Conservation (phyloP, 2,113 vertebrate species). For the Ceratotherium simum region DNA sequence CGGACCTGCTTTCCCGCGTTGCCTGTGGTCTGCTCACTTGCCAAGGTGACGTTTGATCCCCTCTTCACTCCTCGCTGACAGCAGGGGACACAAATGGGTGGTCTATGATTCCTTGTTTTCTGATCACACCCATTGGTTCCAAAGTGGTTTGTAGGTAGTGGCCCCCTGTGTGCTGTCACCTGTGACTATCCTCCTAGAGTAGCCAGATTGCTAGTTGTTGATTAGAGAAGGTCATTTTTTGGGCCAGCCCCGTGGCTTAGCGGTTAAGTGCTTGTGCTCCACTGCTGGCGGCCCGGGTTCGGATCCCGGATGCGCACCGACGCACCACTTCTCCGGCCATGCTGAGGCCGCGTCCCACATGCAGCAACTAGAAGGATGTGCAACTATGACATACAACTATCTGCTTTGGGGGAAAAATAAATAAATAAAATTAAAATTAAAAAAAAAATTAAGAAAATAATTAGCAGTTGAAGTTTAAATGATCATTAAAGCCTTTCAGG, state of each 20-base stretch:
- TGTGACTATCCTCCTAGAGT: neutral
- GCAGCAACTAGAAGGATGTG: no score
- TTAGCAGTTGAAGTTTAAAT: slow-evolving; percentile 43
- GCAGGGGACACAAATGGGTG: neutral
- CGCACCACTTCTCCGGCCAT: no score
- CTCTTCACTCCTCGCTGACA: neutral
- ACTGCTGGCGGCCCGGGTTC: no score
- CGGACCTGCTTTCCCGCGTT: neutral
- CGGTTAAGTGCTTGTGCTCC: no score
- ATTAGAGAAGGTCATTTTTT: neutral
- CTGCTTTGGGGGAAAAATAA: neutral
- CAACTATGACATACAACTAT: no score
- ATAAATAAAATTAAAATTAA: neutral
- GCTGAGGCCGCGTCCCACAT: no score
- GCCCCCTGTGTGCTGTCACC: neutral
- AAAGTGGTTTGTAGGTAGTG: neutral
- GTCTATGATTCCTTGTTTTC: neutral
- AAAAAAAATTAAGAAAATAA: slow-evolving; percentile 33
- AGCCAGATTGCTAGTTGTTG: neutral
- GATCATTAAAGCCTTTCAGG: neutral
- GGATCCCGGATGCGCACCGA: no score
- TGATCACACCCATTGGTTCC: neutral
- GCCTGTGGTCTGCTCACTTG: neutral
- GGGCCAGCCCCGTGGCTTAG: no score
- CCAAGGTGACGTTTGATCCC: neutral